Conservation (phyloP, 2,797 vertebrate genomes). For the Avahi laniger region DNA sequence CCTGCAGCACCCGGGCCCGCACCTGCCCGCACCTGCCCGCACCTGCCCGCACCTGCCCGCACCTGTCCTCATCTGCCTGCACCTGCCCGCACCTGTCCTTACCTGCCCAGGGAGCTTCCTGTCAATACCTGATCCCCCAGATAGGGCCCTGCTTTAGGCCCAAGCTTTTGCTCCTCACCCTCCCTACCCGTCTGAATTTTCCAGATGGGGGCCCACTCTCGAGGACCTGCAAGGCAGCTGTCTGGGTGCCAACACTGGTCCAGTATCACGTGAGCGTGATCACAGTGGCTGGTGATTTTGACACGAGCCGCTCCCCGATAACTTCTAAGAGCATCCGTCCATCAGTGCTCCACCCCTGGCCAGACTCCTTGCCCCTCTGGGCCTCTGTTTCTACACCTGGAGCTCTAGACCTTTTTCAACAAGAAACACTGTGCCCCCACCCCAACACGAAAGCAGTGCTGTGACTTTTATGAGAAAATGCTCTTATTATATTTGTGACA, state of each 20-base stretch:
- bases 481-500: not conserved
- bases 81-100: not conserved
- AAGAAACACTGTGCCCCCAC: not conserved
- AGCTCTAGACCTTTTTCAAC: not conserved
- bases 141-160: too few relatives aligned
- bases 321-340: not conserved
- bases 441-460: not conserved
- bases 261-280: not conserved
- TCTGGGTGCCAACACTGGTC: too few relatives aligned
- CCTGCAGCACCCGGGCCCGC: not conserved
- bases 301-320: too few relatives aligned
- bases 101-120: not conserved
- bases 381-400: not conserved
- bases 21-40: not conserved
- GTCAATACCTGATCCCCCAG: not conserved
- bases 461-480: not conserved
- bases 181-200: not conserved
- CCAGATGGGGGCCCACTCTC: not conserved
- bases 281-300: not conserved
- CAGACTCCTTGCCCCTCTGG: not conserved
- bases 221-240: not conserved
- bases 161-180: not conserved
- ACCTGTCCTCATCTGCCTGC: not conserved
- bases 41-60: not conserved
- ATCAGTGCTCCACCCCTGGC: accelerated